Evolutionary conservation across 1,140 invertebrate genomes (phyloP).

Genomic region (Monochamus saltuarius): DNA sequence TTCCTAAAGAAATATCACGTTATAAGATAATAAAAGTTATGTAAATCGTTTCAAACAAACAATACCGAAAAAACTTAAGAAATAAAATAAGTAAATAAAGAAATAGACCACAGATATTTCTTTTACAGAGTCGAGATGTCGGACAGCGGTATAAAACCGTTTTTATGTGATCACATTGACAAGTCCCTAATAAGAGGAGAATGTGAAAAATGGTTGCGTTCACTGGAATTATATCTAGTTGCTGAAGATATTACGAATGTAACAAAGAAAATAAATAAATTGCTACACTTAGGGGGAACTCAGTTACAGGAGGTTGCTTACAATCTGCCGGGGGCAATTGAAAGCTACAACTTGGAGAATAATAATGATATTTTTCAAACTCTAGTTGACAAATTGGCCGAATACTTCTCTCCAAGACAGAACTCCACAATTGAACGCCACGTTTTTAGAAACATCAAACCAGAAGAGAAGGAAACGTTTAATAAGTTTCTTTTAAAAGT

Average conservation of each 20-base stretch:
- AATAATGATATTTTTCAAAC: constrained; percentile 19
- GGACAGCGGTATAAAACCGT: constrained; percentile 12
- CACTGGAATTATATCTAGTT: constrained; percentile 19
- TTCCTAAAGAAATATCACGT: too few species aligned
- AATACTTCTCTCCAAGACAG: constrained; percentile 14
- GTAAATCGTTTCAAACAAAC: too few species aligned
- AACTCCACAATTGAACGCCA: constrained; percentile 33
- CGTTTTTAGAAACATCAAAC: constrained; percentile 37
- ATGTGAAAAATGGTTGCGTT: constrained; percentile 22
- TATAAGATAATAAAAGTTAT: too few species aligned
- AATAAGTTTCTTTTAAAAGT: constrained; percentile 36
- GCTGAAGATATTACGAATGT: constrained; percentile 28
- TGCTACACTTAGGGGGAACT: constrained; percentile 38
- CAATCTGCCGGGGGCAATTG: constrained; percentile 35
- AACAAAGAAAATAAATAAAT: constrained; percentile 36
- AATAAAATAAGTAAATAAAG: too few species aligned
- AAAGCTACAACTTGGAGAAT: constrained; percentile 26
- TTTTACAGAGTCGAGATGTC: too few species aligned
- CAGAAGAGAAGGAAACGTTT: constrained; percentile 28
- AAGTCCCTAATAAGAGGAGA: constrained; percentile 19
- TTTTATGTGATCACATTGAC: constrained; percentile 22
- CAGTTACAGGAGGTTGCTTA: constrained; percentile 44
- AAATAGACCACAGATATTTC: too few species aligned
- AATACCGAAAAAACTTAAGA: too few species aligned
- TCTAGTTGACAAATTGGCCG: constrained; percentile 8